Percentiles rank a stretch among this genome's conserved stretches.
Conservation (phyloP, 2,888 invertebrate species). For the Agonopterix arenella region DNA sequence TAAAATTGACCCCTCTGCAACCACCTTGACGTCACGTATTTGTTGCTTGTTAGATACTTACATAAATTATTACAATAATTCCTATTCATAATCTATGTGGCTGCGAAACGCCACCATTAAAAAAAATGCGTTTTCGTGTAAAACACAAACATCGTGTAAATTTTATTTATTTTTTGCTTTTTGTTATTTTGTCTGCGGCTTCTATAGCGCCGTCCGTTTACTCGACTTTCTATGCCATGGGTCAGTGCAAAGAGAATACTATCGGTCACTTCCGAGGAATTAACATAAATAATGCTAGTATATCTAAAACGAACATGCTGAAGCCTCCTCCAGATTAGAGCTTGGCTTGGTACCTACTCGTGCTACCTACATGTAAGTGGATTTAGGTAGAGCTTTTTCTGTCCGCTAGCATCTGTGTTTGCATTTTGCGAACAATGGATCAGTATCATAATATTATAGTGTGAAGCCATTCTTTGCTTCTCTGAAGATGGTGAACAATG, state of each 20-base stretch:
- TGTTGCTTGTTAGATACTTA: too few species aligned
- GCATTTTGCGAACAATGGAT: constrained; percentile 42
- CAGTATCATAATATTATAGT: constrained; percentile 39
- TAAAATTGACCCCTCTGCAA: too few species aligned
- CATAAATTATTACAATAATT: too few species aligned
- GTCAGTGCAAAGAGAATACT: constrained; percentile 42
- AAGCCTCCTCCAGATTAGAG: too few species aligned
- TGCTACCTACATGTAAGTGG: background rate
- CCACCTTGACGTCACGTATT: too few species aligned
- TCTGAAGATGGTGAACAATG: constrained; percentile 52
- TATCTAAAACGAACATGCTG: too few species aligned
- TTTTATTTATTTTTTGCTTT: constrained; percentile 29
- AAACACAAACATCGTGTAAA: constrained; percentile 13
- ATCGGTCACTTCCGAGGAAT: constrained; percentile 30
- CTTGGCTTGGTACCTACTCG: background rate
- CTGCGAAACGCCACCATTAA: constrained; percentile 6
- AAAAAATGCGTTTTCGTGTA: background rate
- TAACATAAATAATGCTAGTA: too few species aligned
- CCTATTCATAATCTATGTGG: constrained; percentile 17
- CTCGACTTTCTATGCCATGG: constrained; percentile 34
- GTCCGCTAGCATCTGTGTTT: constrained; percentile 29
- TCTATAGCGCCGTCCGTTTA: constrained; percentile 48
- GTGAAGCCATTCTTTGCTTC: constrained; percentile 45
- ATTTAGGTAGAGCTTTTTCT: background rate
- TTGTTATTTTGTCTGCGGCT: constrained; percentile 33